Evolutionary conservation across 2,113 vertebrate genomes (phyloP).

Genomic region (Chloropsis cyanopogon): DNA sequence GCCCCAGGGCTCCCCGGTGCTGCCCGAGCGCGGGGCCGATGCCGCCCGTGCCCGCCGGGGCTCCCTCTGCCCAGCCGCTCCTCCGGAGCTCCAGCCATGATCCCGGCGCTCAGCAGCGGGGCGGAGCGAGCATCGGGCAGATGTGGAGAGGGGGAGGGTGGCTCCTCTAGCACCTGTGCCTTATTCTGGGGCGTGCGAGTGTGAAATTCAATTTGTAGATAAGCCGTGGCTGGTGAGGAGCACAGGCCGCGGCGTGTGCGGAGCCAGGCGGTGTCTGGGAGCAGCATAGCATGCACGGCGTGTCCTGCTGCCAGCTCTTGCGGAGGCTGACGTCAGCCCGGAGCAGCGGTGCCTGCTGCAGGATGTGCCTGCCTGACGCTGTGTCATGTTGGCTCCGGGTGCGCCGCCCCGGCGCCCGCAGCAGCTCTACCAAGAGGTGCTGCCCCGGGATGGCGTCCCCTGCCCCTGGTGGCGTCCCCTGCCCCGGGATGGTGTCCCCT

Average conservation of each 20-base stretch:
- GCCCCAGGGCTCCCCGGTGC: neutral
- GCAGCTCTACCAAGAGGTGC: neutral
- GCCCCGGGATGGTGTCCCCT: neutral
- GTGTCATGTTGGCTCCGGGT: neutral
- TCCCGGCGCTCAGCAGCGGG: rapidly evolving
- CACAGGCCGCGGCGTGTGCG: neutral
- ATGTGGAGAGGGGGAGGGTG: neutral
- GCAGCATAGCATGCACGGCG: neutral
- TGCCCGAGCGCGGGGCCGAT: rapidly evolving
- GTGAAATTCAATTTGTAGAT: neutral
- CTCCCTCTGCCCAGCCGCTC: neutral
- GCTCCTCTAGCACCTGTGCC: neutral
- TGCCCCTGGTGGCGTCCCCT: neutral
- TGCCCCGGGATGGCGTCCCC: neutral
- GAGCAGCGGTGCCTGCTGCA: conserved; percentile 35
- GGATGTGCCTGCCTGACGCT: neutral
- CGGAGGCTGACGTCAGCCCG: conserved; percentile 28
- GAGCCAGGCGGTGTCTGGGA: neutral
- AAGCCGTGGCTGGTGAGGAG: neutral
- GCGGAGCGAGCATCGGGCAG: neutral
- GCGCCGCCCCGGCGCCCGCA: neutral
- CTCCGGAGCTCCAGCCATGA: neutral
- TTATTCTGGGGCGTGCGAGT: neutral
- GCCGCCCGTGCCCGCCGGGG: neutral
- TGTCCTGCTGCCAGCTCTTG: conserved; percentile 35